These are phyloP conservation scores for Drosophila tsacasi DNA, from an alignment of 1,140 invertebrate genomes.

Conservation along the genomic window DNA sequence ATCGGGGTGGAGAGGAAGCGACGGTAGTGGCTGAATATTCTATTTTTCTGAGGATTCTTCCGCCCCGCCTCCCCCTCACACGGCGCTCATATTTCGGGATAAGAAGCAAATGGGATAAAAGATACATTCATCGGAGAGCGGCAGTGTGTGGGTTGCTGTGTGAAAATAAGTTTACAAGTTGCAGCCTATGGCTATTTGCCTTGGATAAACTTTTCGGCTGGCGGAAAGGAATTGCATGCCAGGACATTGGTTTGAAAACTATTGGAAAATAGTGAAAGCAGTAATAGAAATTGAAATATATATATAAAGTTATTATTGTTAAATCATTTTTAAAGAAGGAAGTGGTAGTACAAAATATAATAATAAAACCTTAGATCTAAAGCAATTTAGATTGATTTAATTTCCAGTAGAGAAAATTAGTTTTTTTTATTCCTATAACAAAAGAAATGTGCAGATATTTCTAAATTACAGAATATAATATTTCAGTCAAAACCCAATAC, in stretches of 20 bases:
- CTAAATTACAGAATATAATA: background rate
- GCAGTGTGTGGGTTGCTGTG: slow-evolving; percentile 37
- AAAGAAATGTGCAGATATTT: background rate
- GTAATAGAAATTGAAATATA: background rate
- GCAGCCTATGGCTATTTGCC: slow-evolving; percentile 75
- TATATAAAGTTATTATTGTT: no score
- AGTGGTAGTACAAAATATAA: no score
- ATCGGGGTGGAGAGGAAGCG: slow-evolving; percentile 40
- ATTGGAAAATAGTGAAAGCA: background rate
- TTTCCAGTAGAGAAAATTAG: no score
- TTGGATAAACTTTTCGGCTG: slow-evolving; percentile 65
- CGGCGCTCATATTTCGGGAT: slow-evolving; percentile 31
- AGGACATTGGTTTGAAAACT: slow-evolving; percentile 39
- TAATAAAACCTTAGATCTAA: no score
- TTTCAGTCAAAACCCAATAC: background rate
- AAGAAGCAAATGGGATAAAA: slow-evolving; percentile 66
- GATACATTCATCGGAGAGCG: slow-evolving; percentile 41
- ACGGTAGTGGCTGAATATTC: slow-evolving; percentile 61
- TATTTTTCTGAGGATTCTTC: slow-evolving; percentile 40
- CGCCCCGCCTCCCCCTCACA: background rate
- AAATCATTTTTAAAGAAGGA: background rate
- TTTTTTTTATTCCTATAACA: no score
- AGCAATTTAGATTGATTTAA: no score
- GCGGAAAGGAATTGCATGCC: slow-evolving; percentile 13
- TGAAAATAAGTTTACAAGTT: slow-evolving; percentile 77